These are phyloP conservation scores for Stomatorhinus ivindoensis DNA, from an alignment of 2,113 vertebrate species.

Conservation along the genomic window DNA sequence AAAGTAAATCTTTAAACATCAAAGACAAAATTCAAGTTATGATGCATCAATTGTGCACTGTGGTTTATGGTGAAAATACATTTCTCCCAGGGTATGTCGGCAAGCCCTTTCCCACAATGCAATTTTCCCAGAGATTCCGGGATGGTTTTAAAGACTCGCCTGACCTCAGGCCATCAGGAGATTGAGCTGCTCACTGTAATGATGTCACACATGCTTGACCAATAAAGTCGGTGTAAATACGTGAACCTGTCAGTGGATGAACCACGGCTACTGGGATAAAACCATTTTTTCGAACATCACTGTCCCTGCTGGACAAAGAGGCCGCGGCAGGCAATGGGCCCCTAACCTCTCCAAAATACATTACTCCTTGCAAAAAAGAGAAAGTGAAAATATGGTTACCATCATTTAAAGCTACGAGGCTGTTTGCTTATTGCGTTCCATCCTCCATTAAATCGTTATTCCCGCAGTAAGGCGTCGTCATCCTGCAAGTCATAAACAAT, in stretches of 20 bases:
- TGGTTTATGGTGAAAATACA: neutral
- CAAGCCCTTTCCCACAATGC: neutral
- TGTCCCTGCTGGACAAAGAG: neutral
- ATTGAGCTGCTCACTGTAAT: constrained; percentile 39
- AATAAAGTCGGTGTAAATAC: constrained; percentile 12
- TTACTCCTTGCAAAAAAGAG: neutral
- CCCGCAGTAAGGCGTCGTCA: neutral
- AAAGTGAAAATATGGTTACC: neutral
- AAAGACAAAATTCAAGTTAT: neutral
- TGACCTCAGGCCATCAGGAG: constrained; percentile 48
- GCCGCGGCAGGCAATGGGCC: neutral
- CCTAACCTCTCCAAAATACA: neutral
- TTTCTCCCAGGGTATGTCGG: neutral
- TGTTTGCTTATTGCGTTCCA: neutral
- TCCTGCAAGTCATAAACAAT: neutral
- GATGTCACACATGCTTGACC: constrained; percentile 39
- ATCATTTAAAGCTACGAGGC: neutral
- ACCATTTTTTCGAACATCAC: neutral
- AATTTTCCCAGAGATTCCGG: constrained; percentile 39
- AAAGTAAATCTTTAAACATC: neutral
- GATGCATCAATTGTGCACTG: neutral
- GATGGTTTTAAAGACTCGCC: constrained; percentile 38
- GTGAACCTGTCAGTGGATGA: neutral
- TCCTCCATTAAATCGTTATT: neutral
- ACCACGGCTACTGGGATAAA: neutral